A percentile compares a stretch with the other conserved stretches of the same genome.
Evolutionary conservation across 2,113 vertebrate genomes (phyloP).

Genomic region (Caretta caretta): DNA sequence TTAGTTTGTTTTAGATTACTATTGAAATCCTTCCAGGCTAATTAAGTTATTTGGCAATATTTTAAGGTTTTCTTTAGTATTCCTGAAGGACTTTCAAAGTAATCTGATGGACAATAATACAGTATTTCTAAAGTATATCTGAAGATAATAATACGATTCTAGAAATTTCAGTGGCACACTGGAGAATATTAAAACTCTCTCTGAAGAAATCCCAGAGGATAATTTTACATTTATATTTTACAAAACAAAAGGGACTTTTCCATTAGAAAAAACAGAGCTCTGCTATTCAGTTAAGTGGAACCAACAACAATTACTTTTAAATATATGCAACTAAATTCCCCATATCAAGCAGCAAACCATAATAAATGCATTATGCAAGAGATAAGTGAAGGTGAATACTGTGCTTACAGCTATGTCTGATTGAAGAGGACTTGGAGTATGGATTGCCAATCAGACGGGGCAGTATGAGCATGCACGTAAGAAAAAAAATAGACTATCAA

Average conservation of each 20-base stretch:
- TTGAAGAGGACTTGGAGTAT: background rate
- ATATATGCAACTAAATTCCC: background rate
- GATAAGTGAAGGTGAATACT: conserved; percentile 22
- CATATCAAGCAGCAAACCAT: conserved; percentile 20
- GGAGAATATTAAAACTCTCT: conserved; percentile 30
- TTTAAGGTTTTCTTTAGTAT: background rate
- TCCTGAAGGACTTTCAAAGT: conserved; percentile 9
- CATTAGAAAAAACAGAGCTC: conserved; percentile 21
- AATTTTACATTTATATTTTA: conserved; percentile 28
- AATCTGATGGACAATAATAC: conserved; percentile 3
- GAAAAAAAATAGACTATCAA: conserved; percentile 4
- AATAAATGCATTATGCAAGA: background rate
- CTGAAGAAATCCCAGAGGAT: conserved; percentile 12
- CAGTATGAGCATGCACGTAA: conserved; percentile 24
- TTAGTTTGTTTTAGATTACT: conserved; percentile 15
- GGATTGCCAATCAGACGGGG: conserved; percentile 3
- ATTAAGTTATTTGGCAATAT: conserved; percentile 36
- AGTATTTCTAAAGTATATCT: conserved; percentile 1
- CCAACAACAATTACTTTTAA: conserved; percentile 9
- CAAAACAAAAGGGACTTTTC: conserved; percentile 13
- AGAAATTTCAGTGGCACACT: conserved; percentile 47
- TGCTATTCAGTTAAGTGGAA: conserved; percentile 24
- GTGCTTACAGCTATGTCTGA: conserved; percentile 48
- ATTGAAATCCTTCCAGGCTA: background rate
- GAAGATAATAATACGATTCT: conserved; percentile 6